Conservation (phyloP, 53 echinoderm and acorn worm species). For the Astropecten irregularis region DNA sequence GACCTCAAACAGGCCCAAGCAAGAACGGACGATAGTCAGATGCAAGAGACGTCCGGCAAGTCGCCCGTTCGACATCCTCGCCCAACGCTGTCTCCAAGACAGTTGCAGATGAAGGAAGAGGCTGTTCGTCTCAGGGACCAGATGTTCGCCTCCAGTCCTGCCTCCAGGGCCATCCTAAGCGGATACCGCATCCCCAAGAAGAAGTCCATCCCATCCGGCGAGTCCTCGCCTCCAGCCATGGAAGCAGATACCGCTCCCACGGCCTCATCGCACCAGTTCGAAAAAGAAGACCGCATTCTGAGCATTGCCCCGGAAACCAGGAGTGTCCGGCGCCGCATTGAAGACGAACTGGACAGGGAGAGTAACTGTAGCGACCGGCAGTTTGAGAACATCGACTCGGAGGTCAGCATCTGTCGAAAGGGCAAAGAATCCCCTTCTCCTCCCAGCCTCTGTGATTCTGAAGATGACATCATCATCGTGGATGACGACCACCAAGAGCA, state of each 20-base stretch:
- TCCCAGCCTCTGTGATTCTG: conserved; percentile 23
- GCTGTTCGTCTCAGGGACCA: conserved; percentile 54
- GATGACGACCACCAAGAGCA: conserved; percentile 45
- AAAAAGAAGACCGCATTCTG: not conserved
- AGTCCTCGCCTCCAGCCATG: conserved; percentile 40
- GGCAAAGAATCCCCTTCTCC: conserved; percentile 26
- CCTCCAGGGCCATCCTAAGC: conserved; percentile 59
- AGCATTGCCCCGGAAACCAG: conserved; percentile 64
- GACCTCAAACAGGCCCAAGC: not conserved
- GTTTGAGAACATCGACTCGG: conserved; percentile 78
- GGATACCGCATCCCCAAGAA: conserved; percentile 81
- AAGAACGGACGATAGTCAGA: not conserved
- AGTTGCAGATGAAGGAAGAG: conserved; percentile 64
- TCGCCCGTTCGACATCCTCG: conserved; percentile 8
- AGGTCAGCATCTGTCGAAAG: conserved; percentile 77
- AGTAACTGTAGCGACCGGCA: conserved; percentile 73
- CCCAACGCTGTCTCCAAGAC: conserved; percentile 57
- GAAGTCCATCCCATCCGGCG: conserved; percentile 58
- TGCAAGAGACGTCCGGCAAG: not conserved
- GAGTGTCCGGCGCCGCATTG: conserved; percentile 69
- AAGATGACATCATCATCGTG: conserved; percentile 54
- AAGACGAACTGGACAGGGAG: conserved; percentile 73
- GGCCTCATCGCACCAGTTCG: not conserved
- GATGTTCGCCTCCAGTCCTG: conserved; percentile 56
- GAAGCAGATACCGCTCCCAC: conserved; percentile 34